A percentile compares a stretch with the other conserved stretches of the same genome.
phyloP scores from a whole-genome alignment of 2,888 invertebrate genomes.

The Limnephilus marmoratus region DNA sequence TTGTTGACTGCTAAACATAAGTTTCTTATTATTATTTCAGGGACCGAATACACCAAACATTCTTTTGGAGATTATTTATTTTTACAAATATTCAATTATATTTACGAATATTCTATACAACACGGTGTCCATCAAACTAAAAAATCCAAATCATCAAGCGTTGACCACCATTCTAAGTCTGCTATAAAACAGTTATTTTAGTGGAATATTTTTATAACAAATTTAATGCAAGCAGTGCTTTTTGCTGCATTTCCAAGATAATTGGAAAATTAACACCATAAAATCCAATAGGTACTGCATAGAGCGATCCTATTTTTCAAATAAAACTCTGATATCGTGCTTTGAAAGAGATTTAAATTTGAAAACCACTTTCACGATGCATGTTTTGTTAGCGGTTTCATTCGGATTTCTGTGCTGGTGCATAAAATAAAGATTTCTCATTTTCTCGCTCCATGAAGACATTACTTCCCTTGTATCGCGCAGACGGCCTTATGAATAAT shows the following conservation, averaged over 20 bases:
- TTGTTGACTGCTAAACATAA: not conserved
- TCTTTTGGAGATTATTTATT: too few relatives aligned
- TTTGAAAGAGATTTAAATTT: slow-evolving; percentile 34
- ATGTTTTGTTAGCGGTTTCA: slow-evolving; percentile 33
- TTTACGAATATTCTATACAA: not conserved
- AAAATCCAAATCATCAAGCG: too few relatives aligned
- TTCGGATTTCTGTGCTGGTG: slow-evolving; percentile 51
- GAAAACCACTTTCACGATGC: slow-evolving; percentile 13
- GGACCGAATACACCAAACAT: not conserved
- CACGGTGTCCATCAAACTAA: too few relatives aligned
- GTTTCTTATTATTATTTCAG: not conserved
- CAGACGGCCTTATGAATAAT: slow-evolving; percentile 64
- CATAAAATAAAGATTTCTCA: slow-evolving; percentile 64
- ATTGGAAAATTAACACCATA: not conserved
- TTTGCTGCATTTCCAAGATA: too few relatives aligned
- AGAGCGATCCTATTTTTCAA: not conserved
- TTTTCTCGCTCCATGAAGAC: slow-evolving; percentile 52
- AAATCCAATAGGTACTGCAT: not conserved
- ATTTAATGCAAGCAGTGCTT: too few relatives aligned
- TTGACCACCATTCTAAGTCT: too few relatives aligned
- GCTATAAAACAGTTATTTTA: too few relatives aligned
- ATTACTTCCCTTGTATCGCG: slow-evolving; percentile 60
- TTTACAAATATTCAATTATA: too few relatives aligned
- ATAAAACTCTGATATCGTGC: not conserved
- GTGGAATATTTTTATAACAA: too few relatives aligned